Conservation (phyloP, 2,888 invertebrate genomes). For the Plemyria rubiginata region DNA sequence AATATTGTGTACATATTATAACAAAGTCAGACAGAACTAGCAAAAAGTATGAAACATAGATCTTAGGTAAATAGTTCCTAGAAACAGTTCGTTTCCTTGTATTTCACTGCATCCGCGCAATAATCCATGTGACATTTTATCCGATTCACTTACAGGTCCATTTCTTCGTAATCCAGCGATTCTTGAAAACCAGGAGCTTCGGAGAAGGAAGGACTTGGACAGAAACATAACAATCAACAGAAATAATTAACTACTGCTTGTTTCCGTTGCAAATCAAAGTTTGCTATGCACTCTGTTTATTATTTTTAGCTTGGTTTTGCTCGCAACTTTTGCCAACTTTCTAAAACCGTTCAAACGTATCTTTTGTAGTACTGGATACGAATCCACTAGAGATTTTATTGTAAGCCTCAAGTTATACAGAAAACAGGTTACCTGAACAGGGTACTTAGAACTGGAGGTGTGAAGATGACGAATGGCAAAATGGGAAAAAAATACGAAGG, state of each 20-base stretch:
- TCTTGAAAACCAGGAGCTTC: constrained; percentile 3
- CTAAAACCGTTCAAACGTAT: constrained; percentile 26
- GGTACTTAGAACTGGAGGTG: too few relatives aligned
- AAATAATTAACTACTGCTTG: constrained; percentile 7
- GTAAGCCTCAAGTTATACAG: constrained; percentile 2
- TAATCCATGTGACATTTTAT: background rate
- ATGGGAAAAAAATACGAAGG: background rate
- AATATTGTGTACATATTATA: too few relatives aligned
- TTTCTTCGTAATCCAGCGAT: background rate
- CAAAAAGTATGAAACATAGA: too few relatives aligned
- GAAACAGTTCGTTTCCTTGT: background rate
- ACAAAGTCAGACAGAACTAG: too few relatives aligned
- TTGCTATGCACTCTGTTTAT: constrained; percentile 10
- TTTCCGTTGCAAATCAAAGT: background rate
- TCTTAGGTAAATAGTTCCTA: background rate
- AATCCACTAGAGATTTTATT: constrained; percentile 24
- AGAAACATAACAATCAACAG: background rate
- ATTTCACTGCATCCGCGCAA: background rate
- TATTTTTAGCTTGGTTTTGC: constrained; percentile 14
- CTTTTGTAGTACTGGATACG: constrained; percentile 29
- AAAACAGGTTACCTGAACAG: constrained; percentile 2
- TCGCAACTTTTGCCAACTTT: constrained; percentile 21
- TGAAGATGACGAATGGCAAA: background rate
- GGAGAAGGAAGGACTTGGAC: background rate
- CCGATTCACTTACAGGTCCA: background rate